Base-by-base conservation (phyloP, 2,113 vertebrate genomes). In the Cottus gobio region DNA sequence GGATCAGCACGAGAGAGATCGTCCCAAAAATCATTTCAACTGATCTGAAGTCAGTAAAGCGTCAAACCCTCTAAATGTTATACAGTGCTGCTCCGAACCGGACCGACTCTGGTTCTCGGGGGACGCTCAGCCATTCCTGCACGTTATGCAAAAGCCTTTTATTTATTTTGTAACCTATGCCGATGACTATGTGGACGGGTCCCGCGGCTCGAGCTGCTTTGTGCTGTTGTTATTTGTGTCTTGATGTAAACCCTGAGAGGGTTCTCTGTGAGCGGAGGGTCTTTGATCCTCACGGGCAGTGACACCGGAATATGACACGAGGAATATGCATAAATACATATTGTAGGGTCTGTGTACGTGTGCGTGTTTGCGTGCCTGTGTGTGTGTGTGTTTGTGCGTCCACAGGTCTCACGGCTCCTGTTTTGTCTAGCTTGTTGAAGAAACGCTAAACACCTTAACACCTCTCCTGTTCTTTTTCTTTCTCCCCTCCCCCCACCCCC, bases 281-380 rank as follows among this genome's bases (percentile, higher is more conserved):
- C 52, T 79, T 75, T 78, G 73, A 85, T 76, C 62, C 61, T 1
- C 37, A 10, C 30, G 7, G 7, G 12, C 56, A 28, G 30, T 18
- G 64, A 75, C 67, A 69, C 39, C 54, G 37, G 67, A 75, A 71
- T 20, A 24, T 56, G 72, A 68, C 64, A 20, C 7, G 22, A 71
- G n/a, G 70, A 71, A 80, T 80, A 58, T 56, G 54, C 36, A 71
- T 44, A 46, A 76, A 70, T 66, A 28, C 64, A 70, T 28, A 56
- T 8, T 20, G 46, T 37, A n/a, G n/a, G n/a, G n/a, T n/a, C n/a
- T 9, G 11, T 15, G 12, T 42, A 11, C 4, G 39, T 72, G 52
- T 73, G 34, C 6, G 34, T 34, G 34, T 34, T 4, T 34, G 34
- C 6, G 34, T 54, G 0, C 24, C 12, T 72, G 9, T 22, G 13